Base-by-base conservation (phyloP, 2,113 vertebrate genomes). In the Macquaria ambigua region DNA sequence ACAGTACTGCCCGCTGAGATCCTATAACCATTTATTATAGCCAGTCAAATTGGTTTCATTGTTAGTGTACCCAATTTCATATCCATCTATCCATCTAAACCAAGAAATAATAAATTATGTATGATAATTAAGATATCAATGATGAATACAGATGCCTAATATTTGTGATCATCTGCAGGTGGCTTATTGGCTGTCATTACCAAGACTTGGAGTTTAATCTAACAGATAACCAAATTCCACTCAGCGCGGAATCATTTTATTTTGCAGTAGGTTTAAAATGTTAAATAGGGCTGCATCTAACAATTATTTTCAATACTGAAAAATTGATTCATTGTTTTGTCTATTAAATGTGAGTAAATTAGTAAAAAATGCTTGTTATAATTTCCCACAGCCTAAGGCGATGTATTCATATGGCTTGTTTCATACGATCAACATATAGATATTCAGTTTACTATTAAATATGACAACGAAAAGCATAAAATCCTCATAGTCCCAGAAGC, bases 11-110 rank as follows among this genome's bases (percentile, higher is more conserved):
- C 83, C 79, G 87, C 79, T 91, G 87, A 61, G 80, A 50, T 77
- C 69, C 66, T 79, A 81, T 78, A 91, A 74, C 46, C 56, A 55
- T 81, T 86, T 86, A 76, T 89, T 85, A 82, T 4, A 74, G 43
- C 80, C 43, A 79, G 63, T 84, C 53, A 87, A 62, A 82, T 79
- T 76, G 74, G 86, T 81, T 74, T 85, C 67, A 83, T 82, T 76
- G 79, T 72, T 77, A 62, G 68, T 39, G 50, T 76, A 58, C 50
- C 43, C 52, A 85, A 37, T 90, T 70, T 37, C 12, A 16, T 34
- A 59, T 64, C 15, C n/a, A 11, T 64, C 31, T n/a, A 5, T 77
- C 46, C 20, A 23, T 55, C 69, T 5, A 20, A 6, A 11, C 31
- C 10, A 63, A 66, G 31, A 72, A 56, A 23, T 41, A 21, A 14